Evolutionary conservation across 1,140 invertebrate genomes (phyloP), one percentile per base, ranked within the genome.

Genomic region (Tetramorium simillimum): DNA sequence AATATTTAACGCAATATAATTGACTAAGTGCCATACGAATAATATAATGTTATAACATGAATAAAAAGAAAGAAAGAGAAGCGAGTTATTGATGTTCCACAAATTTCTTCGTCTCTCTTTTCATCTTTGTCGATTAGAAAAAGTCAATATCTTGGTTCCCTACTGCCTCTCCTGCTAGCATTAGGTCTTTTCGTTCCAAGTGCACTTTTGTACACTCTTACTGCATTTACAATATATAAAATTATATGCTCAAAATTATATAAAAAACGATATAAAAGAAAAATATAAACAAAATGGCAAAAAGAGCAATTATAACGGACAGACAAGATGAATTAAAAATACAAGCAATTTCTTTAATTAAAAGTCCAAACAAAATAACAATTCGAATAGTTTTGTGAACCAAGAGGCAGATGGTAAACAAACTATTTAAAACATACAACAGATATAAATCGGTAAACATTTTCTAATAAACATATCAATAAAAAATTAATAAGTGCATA

Each of bases 111-210:
- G 46, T 69, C 14, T 67, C 43, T 85, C 33, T 85, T 70, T 72
- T 12, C 56, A 43, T 81, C 86, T 21, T 58, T 58, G 16, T 77
- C 70, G 73, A 72, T 77, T 75, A 70, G n/a, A 86, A 88, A 89
- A 89, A 89, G 75, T 89, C 82, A 65, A 89, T 89, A 86, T 75
- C 87, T 81, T 73, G 77, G 9, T 21, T 73, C 16, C 5, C 18
- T 80, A 86, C 33, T 80, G 37, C 46, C 46, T 69, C 53, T 89
- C 2, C 76, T 86, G 18, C 21, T 81, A 85, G 73, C 86, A 85
- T 85, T 80, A 85, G n/a, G 24, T 46, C 37, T 80, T 21, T 37
- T 81, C 78, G 21, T 43, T 46, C 65, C 43, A 28, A 43, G 16
- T 82, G 49, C 37, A 72, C 37, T 58, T 72, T 81, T 24, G 43